phyloP scores from a whole-genome alignment of 53 echinoderm and acorn worm species.

The Actinopyga echinites region DNA sequence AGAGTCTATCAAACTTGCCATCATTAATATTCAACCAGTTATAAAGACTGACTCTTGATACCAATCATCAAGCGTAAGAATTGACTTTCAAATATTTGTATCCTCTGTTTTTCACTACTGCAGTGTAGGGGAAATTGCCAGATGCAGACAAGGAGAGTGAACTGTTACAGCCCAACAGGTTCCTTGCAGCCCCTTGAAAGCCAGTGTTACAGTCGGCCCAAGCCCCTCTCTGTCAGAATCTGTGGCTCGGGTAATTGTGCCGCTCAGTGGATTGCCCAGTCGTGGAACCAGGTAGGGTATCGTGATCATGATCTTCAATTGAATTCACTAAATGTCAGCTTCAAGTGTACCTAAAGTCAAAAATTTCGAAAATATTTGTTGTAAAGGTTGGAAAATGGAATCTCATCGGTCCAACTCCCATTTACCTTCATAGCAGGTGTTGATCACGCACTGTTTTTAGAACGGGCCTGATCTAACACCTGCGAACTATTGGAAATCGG shows the following conservation, averaged over 20 bases:
- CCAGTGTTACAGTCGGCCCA: conserved; percentile 30
- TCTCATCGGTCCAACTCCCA: too few relatives aligned
- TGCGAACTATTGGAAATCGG: too few relatives aligned
- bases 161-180: conserved; percentile 52
- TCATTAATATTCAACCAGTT: too few relatives aligned
- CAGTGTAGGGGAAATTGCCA: conserved; percentile 71
- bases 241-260: conserved; percentile 60
- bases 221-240: conserved; percentile 50
- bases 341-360: too few relatives aligned
- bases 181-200: conserved; percentile 33
- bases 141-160: conserved; percentile 58
- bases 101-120: neutral
- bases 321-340: neutral
- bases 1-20: too few relatives aligned
- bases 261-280: conserved; percentile 72
- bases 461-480: too few relatives aligned
- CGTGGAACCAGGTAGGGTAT: conserved; percentile 61
- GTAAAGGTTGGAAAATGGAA: too few relatives aligned
- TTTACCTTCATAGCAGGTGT: too few relatives aligned
- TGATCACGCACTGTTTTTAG: too few relatives aligned
- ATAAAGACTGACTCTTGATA: too few relatives aligned
- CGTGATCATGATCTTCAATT: neutral
- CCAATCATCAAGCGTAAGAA: too few relatives aligned
- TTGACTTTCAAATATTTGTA: neutral
- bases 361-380: too few relatives aligned